These are phyloP conservation scores for Tortricodes alternella DNA, from an alignment of 2,888 invertebrate genomes.

Conservation along the genomic window DNA sequence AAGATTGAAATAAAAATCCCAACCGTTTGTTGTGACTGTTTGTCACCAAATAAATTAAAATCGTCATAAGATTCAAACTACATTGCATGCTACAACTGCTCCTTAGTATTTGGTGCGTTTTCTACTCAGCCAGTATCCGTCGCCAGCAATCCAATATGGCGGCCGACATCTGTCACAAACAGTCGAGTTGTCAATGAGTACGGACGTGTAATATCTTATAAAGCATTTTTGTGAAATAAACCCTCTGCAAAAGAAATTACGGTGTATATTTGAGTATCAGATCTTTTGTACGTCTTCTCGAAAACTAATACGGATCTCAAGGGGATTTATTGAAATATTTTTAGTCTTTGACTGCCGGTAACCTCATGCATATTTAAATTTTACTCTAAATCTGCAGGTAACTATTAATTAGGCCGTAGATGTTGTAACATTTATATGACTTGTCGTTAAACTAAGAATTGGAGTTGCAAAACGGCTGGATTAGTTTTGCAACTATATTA, in stretches of 20 bases:
- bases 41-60: too few relatives aligned
- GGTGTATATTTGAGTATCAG: neutral
- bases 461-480: too few relatives aligned
- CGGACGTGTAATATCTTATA: conserved; percentile 36
- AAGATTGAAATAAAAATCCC: too few relatives aligned
- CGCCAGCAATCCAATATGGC: conserved; percentile 49
- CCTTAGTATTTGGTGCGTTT: neutral
- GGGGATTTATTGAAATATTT: neutral
- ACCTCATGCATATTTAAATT: too few relatives aligned
- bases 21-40: too few relatives aligned
- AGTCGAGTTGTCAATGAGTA: conserved; percentile 41
- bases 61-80: too few relatives aligned
- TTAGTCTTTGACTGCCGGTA: neutral
- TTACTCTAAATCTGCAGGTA: too few relatives aligned
- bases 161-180: conserved; percentile 54
- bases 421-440: too few relatives aligned
- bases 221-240: neutral
- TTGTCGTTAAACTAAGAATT: too few relatives aligned
- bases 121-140: neutral
- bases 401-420: too few relatives aligned
- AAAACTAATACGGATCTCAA: neutral
- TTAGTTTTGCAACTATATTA: too few relatives aligned
- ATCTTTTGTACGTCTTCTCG: neutral
- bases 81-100: too few relatives aligned
- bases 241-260: neutral